Evolutionary conservation across 2,797 vertebrate genomes (phyloP).

Genomic region (Tenualosa thibaudeaui): DNA sequence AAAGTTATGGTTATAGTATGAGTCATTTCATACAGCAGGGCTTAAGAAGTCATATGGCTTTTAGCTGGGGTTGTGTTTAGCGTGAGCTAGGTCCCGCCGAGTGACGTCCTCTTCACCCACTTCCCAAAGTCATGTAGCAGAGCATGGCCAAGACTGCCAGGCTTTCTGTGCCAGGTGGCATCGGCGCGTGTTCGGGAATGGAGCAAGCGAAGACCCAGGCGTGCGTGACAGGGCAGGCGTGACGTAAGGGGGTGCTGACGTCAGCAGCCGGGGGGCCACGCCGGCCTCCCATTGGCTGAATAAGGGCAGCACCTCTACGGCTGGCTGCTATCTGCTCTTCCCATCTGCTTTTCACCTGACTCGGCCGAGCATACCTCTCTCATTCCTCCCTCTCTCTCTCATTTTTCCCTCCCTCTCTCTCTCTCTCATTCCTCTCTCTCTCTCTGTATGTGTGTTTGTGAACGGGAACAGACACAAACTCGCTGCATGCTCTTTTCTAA

Average conservation of each 20-base stretch:
- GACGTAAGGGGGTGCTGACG: not conserved
- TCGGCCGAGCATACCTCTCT: not conserved
- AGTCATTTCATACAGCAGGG: too few relatives aligned
- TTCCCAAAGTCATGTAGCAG: not conserved
- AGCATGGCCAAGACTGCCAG: not conserved
- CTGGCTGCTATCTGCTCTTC: conserved; percentile 46
- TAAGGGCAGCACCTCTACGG: conserved; percentile 26
- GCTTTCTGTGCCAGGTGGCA: not conserved
- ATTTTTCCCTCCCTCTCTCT: too few relatives aligned
- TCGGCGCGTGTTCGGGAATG: not conserved
- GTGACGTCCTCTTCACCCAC: not conserved
- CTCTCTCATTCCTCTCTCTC: not conserved
- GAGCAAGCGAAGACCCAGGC: not conserved
- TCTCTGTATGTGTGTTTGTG: conserved; percentile 9
- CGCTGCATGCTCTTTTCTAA: not conserved
- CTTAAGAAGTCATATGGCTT: too few relatives aligned
- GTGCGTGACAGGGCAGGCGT: not conserved
- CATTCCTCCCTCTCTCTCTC: too few relatives aligned
- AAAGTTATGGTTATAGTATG: too few relatives aligned
- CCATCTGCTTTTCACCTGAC: conserved; percentile 47
- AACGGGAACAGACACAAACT: not conserved
- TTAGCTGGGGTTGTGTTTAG: not conserved
- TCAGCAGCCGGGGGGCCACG: not conserved
- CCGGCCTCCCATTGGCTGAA: conserved; percentile 11
- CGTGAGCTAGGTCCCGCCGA: not conserved